Base-by-base conservation (phyloP, 2,888 invertebrate genomes). In the Acronicta aceris region DNA sequence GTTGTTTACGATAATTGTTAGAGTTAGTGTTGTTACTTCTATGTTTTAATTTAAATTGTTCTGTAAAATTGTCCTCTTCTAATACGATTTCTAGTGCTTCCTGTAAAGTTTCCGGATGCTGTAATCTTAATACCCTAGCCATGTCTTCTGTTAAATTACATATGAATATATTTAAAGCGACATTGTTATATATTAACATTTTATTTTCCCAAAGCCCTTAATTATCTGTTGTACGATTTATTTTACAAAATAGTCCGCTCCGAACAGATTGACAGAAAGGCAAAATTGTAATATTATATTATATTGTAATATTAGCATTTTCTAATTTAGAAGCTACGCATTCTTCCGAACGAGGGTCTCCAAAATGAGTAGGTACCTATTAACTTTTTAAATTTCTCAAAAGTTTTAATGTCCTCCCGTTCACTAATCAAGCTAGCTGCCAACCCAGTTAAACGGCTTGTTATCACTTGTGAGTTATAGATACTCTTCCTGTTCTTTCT, bases 301-400 rank as follows among this genome's bases (percentile, higher is more conserved):
- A 5, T 43, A 45, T 38, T n/a, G 38, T 58, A 7, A 68, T 66
- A 46, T 56, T 51, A 0, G 59, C 15, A 0, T 41, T 49, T 33
- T 71, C 64, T 48, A 71, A 42, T 54, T 74, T 49, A 5, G 64
- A 66, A 6, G 59, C 52, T 4, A 69, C 53, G 33, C 63, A 69
- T 9, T 55, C 36, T 13, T 36, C 36, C 4, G 4, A 5, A 5
- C 36, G 0, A 36, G 36, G 36, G 6, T 36, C 36, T 47, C 70
- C 70, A 40, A 71, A 71, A 46, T 64, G 65, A 27, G 64, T n/a
- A n/a, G n/a, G n/a, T 62, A 8, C 3, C 21, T 1, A 55, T n/a
- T 13, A 42, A n/a, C n/a, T 15, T 41, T 42, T 55, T 55, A 13
- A 64, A 59, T 5, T 53, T 55, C 3, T 27, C 30, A 62, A 60